A percentile compares a stretch with the other conserved stretches of the same genome.
These are phyloP conservation scores for Poecilia latipinna DNA, from an alignment of 2,113 vertebrate genomes.

Conservation along the genomic window DNA sequence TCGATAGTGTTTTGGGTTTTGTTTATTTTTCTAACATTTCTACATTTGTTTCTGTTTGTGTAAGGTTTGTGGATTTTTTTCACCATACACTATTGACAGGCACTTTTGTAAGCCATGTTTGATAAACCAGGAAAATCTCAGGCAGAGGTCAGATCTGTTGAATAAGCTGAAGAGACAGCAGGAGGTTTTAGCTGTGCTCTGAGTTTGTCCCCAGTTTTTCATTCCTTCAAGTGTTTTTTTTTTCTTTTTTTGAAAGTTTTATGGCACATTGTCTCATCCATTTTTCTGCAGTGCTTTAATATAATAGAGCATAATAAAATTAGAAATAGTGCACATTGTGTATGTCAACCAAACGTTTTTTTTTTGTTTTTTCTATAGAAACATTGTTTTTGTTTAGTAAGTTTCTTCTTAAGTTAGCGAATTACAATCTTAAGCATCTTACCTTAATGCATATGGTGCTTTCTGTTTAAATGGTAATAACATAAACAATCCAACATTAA, in stretches of 20 bases:
- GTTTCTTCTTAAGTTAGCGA: not conserved
- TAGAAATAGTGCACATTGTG: not conserved
- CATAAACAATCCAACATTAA: not conserved
- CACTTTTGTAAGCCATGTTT: not conserved
- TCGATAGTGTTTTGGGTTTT: no score
- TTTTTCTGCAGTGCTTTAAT: no score
- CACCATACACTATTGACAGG: not conserved
- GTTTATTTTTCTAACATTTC: no score
- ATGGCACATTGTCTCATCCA: not conserved
- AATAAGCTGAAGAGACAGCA: no score
- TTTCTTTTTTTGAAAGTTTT: not conserved
- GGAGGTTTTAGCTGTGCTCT: no score
- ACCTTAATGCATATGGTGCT: not conserved
- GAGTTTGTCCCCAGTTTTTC: no score
- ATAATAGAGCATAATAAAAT: no score
- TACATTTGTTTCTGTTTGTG: no score
- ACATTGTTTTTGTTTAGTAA: no score
- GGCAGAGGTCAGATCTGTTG: no score
- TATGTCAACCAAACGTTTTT: not conserved
- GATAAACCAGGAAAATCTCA: not conserved
- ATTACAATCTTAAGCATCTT: not conserved
- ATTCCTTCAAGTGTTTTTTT: no score
- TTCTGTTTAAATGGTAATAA: not conserved
- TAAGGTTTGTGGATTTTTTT: not conserved
- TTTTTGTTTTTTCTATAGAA: not conserved